Conservation (phyloP, 1,140 invertebrate species). For the Brachionus asplanchnoidis region DNA sequence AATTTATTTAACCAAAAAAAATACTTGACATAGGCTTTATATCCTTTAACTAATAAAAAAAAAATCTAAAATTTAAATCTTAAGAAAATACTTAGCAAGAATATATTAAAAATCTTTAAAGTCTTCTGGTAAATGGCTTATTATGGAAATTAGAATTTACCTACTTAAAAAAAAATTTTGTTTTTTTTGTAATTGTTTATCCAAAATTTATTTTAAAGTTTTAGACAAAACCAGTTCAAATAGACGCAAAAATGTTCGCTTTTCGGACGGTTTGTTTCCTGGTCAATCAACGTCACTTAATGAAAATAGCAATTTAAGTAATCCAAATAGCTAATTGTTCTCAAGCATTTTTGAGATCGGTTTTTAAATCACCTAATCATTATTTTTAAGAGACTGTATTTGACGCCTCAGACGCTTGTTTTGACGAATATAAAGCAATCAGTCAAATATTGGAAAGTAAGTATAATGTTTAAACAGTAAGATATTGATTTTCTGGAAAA, state of each 20-base stretch:
- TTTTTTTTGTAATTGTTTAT: neutral
- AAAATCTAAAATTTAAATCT: slow-evolving; percentile 14
- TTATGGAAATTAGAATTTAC: neutral
- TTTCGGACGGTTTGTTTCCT: slow-evolving; percentile 25
- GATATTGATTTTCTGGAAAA: slow-evolving; percentile 30
- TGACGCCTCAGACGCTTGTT: neutral
- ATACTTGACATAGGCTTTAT: slow-evolving; percentile 10
- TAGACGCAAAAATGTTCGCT: slow-evolving; percentile 30
- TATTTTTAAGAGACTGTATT: neutral
- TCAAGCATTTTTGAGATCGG: neutral
- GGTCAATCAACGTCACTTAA: neutral
- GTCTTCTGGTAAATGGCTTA: neutral
- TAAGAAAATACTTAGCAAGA: neutral
- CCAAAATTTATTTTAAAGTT: neutral
- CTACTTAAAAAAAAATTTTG: neutral
- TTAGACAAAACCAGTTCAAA: neutral
- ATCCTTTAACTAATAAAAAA: neutral
- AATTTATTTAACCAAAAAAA: neutral
- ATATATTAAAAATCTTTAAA: neutral
- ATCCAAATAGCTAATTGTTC: neutral
- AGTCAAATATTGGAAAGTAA: neutral
- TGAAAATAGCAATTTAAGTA: neutral
- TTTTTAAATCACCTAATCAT: neutral
- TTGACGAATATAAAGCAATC: slow-evolving; percentile 25
- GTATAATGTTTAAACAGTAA: slow-evolving; percentile 4